These are phyloP conservation scores for Agrilus cyanescens DNA, from an alignment of 2,888 invertebrate genomes.

Conservation along the genomic window DNA sequence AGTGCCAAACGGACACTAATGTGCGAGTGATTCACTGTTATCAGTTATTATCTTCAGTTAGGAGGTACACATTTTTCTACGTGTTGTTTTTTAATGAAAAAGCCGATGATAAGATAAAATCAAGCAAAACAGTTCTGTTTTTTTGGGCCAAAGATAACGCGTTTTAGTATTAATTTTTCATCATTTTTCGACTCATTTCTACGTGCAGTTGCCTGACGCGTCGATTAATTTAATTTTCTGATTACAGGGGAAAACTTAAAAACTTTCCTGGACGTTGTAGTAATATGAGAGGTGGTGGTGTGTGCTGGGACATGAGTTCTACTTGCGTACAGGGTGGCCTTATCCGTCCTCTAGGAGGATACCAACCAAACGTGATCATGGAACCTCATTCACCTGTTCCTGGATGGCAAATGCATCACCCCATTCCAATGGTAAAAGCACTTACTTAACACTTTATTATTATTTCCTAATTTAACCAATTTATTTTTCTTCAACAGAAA, in stretches of 20 bases:
- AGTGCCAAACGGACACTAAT: too few species aligned
- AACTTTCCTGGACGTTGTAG: slow-evolving; percentile 1
- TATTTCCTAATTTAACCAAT: neutral
- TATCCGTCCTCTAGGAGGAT: slow-evolving; percentile 22
- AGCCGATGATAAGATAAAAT: neutral
- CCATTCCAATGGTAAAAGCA: slow-evolving; percentile 24
- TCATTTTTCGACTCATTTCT: too few species aligned
- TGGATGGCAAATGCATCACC: slow-evolving; percentile 25
- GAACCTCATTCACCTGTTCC: slow-evolving; percentile 26
- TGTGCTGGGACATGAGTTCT: slow-evolving; percentile 24
- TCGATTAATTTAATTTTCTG: too few species aligned
- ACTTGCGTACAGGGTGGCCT: slow-evolving; percentile 23
- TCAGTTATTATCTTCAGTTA: neutral
- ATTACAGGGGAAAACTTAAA: neutral
- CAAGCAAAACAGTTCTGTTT: too few species aligned
- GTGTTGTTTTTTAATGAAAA: neutral
- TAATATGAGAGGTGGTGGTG: slow-evolving; percentile 24
- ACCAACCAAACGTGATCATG: slow-evolving; percentile 23
- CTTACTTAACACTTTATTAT: slow-evolving; percentile 7
- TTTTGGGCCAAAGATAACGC: too few species aligned
- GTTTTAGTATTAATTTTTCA: too few species aligned
- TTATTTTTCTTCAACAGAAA: slow-evolving; percentile 38
- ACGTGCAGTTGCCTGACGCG: too few species aligned
- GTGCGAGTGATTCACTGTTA: neutral
- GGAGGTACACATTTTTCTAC: neutral